Evolutionary conservation across 2,888 invertebrate species (phyloP), one percentile per base, ranked within the genome.

Genomic region (Steinernema scapterisci): DNA sequence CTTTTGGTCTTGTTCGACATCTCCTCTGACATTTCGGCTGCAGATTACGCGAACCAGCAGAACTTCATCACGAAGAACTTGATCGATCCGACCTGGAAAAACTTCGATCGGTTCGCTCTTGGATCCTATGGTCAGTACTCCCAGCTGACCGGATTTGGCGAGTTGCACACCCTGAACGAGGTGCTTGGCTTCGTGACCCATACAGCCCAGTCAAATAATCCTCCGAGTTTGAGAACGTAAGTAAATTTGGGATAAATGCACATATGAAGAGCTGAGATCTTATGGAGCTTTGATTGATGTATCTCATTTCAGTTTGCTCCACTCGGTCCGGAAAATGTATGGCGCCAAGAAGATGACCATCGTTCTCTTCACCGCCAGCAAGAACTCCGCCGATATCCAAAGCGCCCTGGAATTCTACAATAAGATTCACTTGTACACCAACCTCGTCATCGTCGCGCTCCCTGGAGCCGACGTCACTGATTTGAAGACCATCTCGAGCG

Each of bases 91-190:
- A 56, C 21, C 19, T 75, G 71, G 72, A 75, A 74, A n/a, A 74
- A 75, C 25, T 72, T 73, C 25, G 75, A 75, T 27, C 75, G 52
- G 23, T 45, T 75, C 74, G 48, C 54, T 6, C 21, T 75, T 31
- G 54, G n/a, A 7, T 38, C 71, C 73, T 31, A 21, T 25, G 38
- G 27, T 19, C 19, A 27, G 1, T 23, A 54, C 9, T 70, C 48
- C 5, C 31, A 56, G 43, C 38, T 23, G 9, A 27, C 27, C 2
- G 27, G 63, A 11, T 46, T 43, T 16, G 44, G 43, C 70, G 27
- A 13, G 23, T 3, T 70, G 21, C 71, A 25, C 38, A 25, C 11
- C n/a, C 27, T 56, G 43, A 63, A 56, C 19, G 63, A 70, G 3
- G 52, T 56, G 11, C 31, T 63, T 31, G 63, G 63, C 1, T 31